Conservation (phyloP, 2,113 vertebrate species). For the Larimichthys crocea region DNA sequence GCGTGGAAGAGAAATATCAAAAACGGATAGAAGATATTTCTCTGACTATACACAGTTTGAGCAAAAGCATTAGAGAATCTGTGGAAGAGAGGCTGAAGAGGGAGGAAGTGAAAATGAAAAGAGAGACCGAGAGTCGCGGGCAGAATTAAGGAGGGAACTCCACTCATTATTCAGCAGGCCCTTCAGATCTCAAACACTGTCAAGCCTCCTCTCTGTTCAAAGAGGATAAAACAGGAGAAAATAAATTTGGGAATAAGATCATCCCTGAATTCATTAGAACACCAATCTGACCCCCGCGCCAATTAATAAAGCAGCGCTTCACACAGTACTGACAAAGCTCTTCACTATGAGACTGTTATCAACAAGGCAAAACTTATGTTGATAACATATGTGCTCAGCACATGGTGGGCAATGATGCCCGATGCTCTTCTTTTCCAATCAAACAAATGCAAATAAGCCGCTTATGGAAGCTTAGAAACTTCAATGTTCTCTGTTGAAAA, state of each 20-base stretch:
- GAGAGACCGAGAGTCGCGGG: conserved; percentile 1
- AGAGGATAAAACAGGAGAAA: conserved; percentile 24
- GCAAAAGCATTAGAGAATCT: conserved; percentile 8
- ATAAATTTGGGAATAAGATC: conserved; percentile 37
- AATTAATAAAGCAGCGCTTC: conserved; percentile 1
- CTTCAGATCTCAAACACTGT: conserved; percentile 55
- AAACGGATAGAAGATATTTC: conserved; percentile 7
- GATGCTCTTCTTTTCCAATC: neutral
- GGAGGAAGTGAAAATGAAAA: conserved; percentile 27
- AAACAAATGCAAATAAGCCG: neutral
- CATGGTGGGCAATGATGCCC: neutral
- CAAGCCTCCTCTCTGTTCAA: conserved; percentile 29
- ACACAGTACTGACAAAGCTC: neutral
- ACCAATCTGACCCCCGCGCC: neutral
- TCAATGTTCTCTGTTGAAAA: neutral
- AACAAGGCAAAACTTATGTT: neutral
- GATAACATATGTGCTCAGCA: neutral
- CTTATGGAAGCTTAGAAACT: neutral
- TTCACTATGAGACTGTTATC: neutral
- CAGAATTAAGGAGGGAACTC: conserved; percentile 30
- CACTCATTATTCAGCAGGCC: conserved; percentile 51
- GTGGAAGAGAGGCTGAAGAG: conserved; percentile 28
- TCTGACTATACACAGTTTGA: conserved; percentile 17
- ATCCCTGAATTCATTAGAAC: conserved; percentile 30
- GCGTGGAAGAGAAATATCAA: neutral